Evolutionary conservation across 2,113 vertebrate genomes (phyloP).

Genomic region (Colius striatus): DNA sequence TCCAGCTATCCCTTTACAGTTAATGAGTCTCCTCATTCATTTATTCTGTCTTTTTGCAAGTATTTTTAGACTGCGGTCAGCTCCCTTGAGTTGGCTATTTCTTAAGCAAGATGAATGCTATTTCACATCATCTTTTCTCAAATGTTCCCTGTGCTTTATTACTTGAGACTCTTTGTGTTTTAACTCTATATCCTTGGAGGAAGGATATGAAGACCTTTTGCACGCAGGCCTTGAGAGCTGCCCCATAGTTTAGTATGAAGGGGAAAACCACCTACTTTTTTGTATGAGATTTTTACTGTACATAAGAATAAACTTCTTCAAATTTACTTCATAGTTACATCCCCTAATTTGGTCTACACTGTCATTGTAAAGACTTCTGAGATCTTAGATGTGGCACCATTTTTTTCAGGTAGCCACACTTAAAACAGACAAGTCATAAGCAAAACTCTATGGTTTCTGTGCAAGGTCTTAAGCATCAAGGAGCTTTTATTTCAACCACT

Average conservation of each 20-base stretch:
- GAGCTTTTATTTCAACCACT: not conserved
- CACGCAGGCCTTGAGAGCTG: not conserved
- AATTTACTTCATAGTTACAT: not conserved
- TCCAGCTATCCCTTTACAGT: not conserved
- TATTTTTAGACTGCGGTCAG: slow-evolving; percentile 60
- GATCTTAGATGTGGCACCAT: not conserved
- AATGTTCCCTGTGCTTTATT: not conserved
- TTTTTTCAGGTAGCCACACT: not conserved
- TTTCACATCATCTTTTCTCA: not conserved
- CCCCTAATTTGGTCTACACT: not conserved
- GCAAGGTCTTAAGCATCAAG: not conserved
- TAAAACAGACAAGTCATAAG: not conserved
- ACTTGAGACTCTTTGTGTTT: not conserved
- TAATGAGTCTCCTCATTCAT: slow-evolving; percentile 53
- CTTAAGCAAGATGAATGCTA: slow-evolving; percentile 41
- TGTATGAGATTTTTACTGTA: not conserved
- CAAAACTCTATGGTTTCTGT: not conserved
- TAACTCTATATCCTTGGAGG: not conserved
- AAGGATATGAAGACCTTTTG: not conserved
- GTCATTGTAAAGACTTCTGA: not conserved
- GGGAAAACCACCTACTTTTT: not conserved
- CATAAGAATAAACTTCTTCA: not conserved
- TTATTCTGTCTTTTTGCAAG: slow-evolving; percentile 31
- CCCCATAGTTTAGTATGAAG: not conserved
- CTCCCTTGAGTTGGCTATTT: slow-evolving; percentile 27